Base-by-base conservation (phyloP, 2,113 vertebrate species). In the Nycticryphes semicollaris region DNA sequence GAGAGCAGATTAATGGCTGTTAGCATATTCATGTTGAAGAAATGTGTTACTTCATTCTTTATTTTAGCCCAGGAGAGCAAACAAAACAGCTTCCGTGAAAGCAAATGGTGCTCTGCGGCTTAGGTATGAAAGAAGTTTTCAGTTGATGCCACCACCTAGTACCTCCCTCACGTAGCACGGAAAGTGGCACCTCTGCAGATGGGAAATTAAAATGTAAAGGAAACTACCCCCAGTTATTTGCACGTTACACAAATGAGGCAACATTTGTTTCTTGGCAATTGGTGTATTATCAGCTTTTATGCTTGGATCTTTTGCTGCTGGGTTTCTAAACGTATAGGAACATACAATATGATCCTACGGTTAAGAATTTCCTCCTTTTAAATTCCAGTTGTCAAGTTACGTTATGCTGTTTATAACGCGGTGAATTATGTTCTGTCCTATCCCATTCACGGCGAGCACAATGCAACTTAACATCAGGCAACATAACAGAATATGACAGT, bases 381-480 rank as follows among this genome's bases (percentile, higher is more conserved):
- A 79, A 97, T 97, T 96, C 98, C 85, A 92, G 56, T 97, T 97
- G 97, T 97, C 96, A 97, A 47, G 76, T 96, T 96, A 89, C 6
- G 66, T 97, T 97, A 97, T 39, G 50, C 94, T 95, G 96, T 97
- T 97, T 96, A 91, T 95, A 93, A 83, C 81, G 91, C 2, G 10
- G 76, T 95, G 96, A 97, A 93, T 97, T 98, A 96, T 96, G 94
- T 60, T 95, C 94, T 96, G 74, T 96, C 87, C 95, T 81, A 96
- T 96, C 91, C 81, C 60, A 94, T 96, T 97, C 80, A 94, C 88
- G 96, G 75, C 93, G 96, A 96, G 95, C 90, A 96, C 91, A 97
- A 97, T 94, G 92, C 95, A 97, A 95, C 90, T 94, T 96, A 97
- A 97, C 97, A 97, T 97, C 94, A 97, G 77, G 94, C 72, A 89